A percentile compares a stretch with the other conserved stretches of the same genome.
These are phyloP conservation scores for Sinella curviseta DNA, from an alignment of 1,140 invertebrate genomes.

Conservation along the genomic window DNA sequence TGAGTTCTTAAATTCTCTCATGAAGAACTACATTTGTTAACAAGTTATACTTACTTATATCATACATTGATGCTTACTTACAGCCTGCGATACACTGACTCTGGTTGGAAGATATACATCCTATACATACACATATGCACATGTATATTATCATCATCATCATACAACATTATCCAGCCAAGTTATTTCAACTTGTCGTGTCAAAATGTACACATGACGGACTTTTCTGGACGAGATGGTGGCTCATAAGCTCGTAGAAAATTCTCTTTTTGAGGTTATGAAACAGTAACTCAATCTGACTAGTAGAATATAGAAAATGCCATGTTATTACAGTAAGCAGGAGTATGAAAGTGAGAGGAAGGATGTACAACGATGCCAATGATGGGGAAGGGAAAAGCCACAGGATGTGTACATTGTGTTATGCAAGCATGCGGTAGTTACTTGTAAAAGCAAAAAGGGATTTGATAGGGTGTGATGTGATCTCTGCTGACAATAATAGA, in stretches of 20 bases:
- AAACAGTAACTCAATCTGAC: slow-evolving; percentile 2
- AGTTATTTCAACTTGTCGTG: background rate
- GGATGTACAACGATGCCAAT: background rate
- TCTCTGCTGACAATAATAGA: slow-evolving; percentile 12
- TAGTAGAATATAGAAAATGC: background rate
- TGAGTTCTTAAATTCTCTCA: too few species aligned
- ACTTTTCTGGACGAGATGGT: background rate
- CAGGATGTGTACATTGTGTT: slow-evolving; percentile 18
- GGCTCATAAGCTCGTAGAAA: background rate
- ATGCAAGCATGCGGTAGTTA: slow-evolving; percentile 12
- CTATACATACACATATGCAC: too few species aligned
- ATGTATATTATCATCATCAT: too few species aligned
- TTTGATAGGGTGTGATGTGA: slow-evolving; percentile 18
- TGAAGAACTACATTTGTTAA: too few species aligned
- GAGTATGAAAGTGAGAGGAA: background rate
- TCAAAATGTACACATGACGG: background rate
- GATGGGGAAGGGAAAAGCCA: background rate
- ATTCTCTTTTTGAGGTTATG: background rate
- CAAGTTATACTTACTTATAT: too few species aligned
- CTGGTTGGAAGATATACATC: too few species aligned
- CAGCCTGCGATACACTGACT: too few species aligned
- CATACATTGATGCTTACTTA: too few species aligned
- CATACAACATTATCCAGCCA: background rate
- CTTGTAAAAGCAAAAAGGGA: slow-evolving; percentile 9
- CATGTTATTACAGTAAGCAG: background rate